Base-by-base conservation (phyloP, 2,797 vertebrate species). In the Gouania willdenowi region DNA sequence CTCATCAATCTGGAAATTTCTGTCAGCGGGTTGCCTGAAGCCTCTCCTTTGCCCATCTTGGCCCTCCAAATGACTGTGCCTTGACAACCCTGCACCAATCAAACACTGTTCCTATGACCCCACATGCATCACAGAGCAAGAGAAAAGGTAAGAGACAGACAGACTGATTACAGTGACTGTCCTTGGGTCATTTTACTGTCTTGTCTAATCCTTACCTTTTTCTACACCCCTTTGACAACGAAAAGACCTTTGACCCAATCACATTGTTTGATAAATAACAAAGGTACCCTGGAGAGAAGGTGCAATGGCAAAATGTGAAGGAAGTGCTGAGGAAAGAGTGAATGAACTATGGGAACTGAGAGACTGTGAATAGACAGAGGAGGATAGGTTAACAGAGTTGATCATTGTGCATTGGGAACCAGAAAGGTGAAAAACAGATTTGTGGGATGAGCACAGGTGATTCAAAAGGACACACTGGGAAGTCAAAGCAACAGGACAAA, bases 81-180 rank as follows among this genome's bases (percentile, higher is more conserved):
- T 61, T 67, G 74, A 60, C 70, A 69, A 59, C 65, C 45, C 36
- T 24, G 47, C 33, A 68, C 77, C 72, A 79, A 81, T 81, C 73
- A 81, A 70, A 64, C 43, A 3, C 31, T 33, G 53, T 62, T 66
- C 43, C 16, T 17, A 20, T 76, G 75, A 79, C 73, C 67, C 44
- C 43, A 49, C 21, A 3, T 54, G 66, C 34, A 60, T 66, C 67
- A 67, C 33, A 43, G 36, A 44, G 53, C 53, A 40, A 10, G 13
- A 8, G 36, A 11, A 26, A 53, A 68, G 58, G 42, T 52, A 44
- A 39, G 29, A 69, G 44, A 61, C 49, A 65, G 66, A 67, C 73
- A 37, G 71, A 45, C 43, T 41, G 69, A 80, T 72, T 71, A 58
- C 57, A 63, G 40, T 41, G 39, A 37, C 58, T 51, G 66, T 64